These are phyloP conservation scores for Calidris pugnax DNA, from an alignment of 2,113 vertebrate genomes.

Conservation along the genomic window DNA sequence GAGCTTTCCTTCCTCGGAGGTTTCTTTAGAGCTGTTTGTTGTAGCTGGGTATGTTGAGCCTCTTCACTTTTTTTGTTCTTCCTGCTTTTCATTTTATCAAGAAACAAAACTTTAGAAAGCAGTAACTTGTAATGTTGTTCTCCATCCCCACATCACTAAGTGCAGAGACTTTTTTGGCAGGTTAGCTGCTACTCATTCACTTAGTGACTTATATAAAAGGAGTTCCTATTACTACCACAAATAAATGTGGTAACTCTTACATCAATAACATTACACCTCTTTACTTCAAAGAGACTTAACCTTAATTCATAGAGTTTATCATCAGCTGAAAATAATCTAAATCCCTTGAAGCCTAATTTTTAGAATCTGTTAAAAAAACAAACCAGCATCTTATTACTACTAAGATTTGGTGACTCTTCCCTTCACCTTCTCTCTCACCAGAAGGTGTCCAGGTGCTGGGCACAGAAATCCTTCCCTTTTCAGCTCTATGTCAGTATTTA, in stretches of 20 bases:
- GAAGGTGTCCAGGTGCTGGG: background rate
- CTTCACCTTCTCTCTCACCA: background rate
- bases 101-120: background rate
- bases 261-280: background rate
- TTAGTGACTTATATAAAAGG: background rate
- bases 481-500: background rate
- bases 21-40: background rate
- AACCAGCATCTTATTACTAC: background rate
- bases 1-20: background rate
- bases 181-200: background rate
- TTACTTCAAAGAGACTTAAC: background rate
- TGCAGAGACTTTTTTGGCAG: background rate
- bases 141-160: background rate
- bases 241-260: background rate
- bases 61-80: background rate
- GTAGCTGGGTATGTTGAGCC: background rate
- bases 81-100: background rate
- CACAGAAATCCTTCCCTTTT: background rate
- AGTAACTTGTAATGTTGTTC: background rate
- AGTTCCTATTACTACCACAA: background rate
- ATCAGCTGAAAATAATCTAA: background rate
- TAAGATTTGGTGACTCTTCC: background rate
- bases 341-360: background rate
- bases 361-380: background rate
- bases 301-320: background rate